Evolutionary conservation across 2,797 vertebrate genomes (phyloP), one percentile per base, ranked within the genome.

Genomic region (Poeciliopsis gracilis): DNA sequence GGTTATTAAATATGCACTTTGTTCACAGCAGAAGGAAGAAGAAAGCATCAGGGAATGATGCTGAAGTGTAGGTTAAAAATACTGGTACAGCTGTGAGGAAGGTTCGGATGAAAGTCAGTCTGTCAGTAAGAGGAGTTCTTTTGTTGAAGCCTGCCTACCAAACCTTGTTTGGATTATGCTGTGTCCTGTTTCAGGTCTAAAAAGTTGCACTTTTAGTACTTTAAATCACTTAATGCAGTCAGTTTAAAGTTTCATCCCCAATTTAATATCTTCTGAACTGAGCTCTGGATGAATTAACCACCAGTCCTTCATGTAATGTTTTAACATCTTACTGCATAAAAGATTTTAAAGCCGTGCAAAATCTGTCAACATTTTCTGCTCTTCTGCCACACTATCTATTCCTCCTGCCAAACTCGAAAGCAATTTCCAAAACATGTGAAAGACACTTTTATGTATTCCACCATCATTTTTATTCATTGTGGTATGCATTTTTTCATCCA

Each of bases 1-100:
- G 28, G 66, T 84, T 76, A 85, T 89, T 67, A 88, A 89, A 87
- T 87, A 90, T 91, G 84, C 80, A 88, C 79, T 45, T 43, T 80
- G 77, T 71, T 57, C 77, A 82, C 74, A 85, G 73, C 51, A 72
- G 70, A 46, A 7, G 43, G 51, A 49, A 49, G 41, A 53, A 46
- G 41, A 38, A 33, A 15, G 30, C 51, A 73, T 71, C 78, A 70
- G 33, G n/a, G 20, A 45, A 61, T 33, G 74, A 9, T 36, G 66
- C 23, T 61, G 47, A 82, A 36, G 63, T 84, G 69, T 28, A 46
- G 13, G 59, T 61, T 2, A 69, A 72, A 73, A 59, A 30, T 53
- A 76, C 63, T 45, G 57, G 55, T 15, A 75, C 33, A 12, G 46
- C 78, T n/a, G 18, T 76, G 41, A 76, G 33, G 38, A 79, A 66